phyloP scores from a whole-genome alignment of 2,888 invertebrate genomes.

The Cordilura impudica region DNA sequence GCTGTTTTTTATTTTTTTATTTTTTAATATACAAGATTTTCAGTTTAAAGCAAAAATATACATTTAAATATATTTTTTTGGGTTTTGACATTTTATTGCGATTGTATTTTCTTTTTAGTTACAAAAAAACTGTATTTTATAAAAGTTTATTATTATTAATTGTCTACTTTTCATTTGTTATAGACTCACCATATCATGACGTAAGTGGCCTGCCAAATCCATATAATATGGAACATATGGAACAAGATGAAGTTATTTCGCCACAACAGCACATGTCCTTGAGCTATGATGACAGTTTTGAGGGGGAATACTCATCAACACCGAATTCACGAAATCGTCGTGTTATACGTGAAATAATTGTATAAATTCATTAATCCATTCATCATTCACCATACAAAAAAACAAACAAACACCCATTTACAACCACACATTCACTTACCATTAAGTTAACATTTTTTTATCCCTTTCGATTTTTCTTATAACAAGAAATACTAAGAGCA shows the following conservation, averaged over 20 bases:
- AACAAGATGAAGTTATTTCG: slow-evolving; percentile 83
- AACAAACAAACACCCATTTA: slow-evolving; percentile 34
- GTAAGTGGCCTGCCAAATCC: slow-evolving; percentile 94
- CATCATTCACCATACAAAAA: slow-evolving; percentile 8
- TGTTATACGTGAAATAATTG: slow-evolving; percentile 96
- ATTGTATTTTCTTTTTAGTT: too few relatives aligned
- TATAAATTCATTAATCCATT: slow-evolving; percentile 76
- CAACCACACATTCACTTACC: slow-evolving; percentile 10
- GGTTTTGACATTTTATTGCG: too few relatives aligned
- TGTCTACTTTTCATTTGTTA: slow-evolving; percentile 60
- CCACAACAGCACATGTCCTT: slow-evolving; percentile 90
- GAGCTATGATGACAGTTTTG: slow-evolving; percentile 94
- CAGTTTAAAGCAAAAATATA: background rate
- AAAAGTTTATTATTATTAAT: slow-evolving; percentile 10
- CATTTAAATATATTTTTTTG: background rate
- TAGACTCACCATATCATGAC: slow-evolving; percentile 94
- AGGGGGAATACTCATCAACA: slow-evolving; percentile 95
- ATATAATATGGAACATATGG: slow-evolving; percentile 89
- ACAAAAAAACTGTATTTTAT: too few relatives aligned
- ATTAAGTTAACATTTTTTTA: slow-evolving; percentile 8
- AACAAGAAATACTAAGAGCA: background rate
- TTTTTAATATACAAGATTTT: background rate
- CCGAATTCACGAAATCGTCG: slow-evolving; percentile 94
- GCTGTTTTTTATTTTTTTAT: background rate
- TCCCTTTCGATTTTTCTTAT: background rate